Evolutionary conservation across 2,888 invertebrate species (phyloP), one percentile per base, ranked within the genome.

Genomic region (Drosophila algonquin): DNA sequence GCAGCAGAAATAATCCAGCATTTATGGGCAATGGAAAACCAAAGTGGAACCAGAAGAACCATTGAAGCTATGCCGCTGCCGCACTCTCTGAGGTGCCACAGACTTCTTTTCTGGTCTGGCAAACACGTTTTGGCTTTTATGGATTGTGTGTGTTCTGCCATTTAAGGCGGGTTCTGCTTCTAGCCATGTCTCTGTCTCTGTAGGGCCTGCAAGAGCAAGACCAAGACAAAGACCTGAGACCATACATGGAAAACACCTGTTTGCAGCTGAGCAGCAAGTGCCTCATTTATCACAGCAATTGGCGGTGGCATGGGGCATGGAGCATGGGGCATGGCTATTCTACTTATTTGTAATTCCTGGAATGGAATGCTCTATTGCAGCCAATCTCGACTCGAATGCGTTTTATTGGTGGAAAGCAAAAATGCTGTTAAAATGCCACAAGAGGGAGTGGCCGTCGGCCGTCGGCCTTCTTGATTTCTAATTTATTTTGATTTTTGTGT

Each of bases 211-310:
- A 14, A 40, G 40, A 27, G 56, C 32, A 14, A 40, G 40, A 27
- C 59, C 32, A 76, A 57, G 54, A 63, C 55, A 48, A 61, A 63
- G 62, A 52, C 53, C 10, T 9, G 69, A 30, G 30, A 35, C 67
- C 61, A 61, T 55, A 55, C 50, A 46, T 32, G 65, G 65, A 40
- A 40, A 24, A 56, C 76, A 84, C 81, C 81, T 85, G 87, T 79
- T 79, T 77, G 87, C 73, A 63, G 75, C 48, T 57, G 61, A 44
- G 63, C 63, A 81, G 80, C 87, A 78, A 78, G 76, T 81, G 69
- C 61, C 68, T 75, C 75, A 65, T 85, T 87, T 84, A 87, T 80
- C 80, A 76, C 73, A 80, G 69, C 87, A 80, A 85, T 82, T 85
- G 83, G 72, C 76, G 14, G 27, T 71, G 73, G 69, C 63, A 80